phyloP scores from a whole-genome alignment of 2,888 invertebrate genomes.

The Eulithis prunata region DNA sequence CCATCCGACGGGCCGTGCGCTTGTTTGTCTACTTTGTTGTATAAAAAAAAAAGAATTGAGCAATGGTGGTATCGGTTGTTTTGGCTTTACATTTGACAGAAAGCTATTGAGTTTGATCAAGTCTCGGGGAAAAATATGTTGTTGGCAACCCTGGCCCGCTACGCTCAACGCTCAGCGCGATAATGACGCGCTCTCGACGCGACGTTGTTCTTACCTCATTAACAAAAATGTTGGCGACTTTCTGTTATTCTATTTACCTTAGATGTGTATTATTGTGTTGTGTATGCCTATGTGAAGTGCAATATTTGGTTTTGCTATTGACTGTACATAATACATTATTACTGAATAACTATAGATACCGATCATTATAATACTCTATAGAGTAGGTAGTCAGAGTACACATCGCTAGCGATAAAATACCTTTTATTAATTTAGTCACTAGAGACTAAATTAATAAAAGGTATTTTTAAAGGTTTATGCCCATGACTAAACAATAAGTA shows the following conservation, averaged over 20 bases:
- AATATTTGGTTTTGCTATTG: slow-evolving; percentile 10
- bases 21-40: too few relatives aligned
- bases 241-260: slow-evolving; percentile 19
- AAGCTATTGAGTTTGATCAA: neutral
- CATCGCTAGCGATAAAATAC: too few relatives aligned
- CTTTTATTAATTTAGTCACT: too few relatives aligned
- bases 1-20: too few relatives aligned
- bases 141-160: slow-evolving; percentile 43
- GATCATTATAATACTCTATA: too few relatives aligned
- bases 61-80: too few relatives aligned
- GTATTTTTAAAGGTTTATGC: neutral
- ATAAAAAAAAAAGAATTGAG: too few relatives aligned
- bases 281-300: neutral
- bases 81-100: too few relatives aligned
- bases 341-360: neutral
- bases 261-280: too few relatives aligned
- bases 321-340: neutral
- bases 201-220: slow-evolving; percentile 75
- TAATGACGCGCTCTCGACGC: slow-evolving; percentile 70
- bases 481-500: neutral
- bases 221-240: slow-evolving; percentile 58
- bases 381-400: too few relatives aligned
- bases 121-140: neutral
- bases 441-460: too few relatives aligned
- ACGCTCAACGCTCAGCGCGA: slow-evolving; percentile 57